These are phyloP conservation scores for Oryzias curvinotus DNA, from an alignment of 2,113 vertebrate species.

Conservation along the genomic window DNA sequence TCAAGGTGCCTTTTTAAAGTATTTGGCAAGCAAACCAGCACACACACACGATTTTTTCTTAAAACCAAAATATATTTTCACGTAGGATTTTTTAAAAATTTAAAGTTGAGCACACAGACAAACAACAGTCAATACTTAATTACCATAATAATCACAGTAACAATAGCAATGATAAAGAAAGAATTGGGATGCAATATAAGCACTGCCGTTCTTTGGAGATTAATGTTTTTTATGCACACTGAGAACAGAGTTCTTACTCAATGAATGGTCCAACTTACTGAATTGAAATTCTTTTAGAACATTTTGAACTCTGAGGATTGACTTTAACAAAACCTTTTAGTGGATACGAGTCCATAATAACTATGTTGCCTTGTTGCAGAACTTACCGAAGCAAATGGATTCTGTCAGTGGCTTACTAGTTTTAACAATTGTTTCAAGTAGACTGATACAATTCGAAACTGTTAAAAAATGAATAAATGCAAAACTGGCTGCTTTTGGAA, in stretches of 20 bases:
- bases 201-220: constrained; percentile 8
- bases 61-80: no score
- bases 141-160: background rate
- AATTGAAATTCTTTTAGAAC: constrained; percentile 28
- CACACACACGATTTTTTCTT: no score
- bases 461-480: background rate
- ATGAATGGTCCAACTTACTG: constrained; percentile 10
- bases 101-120: no score
- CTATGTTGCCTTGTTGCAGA: constrained; percentile 21
- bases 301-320: constrained; percentile 38
- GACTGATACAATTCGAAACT: background rate
- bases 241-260: constrained; percentile 9
- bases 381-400: constrained; percentile 18
- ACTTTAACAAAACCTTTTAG: constrained; percentile 44
- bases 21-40: no score
- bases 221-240: constrained; percentile 22
- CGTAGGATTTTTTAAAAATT: no score
- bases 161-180: background rate
- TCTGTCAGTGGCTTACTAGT: constrained; percentile 24
- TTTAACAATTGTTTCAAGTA: constrained; percentile 22
- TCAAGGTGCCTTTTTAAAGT: no score
- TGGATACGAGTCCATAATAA: constrained; percentile 19
- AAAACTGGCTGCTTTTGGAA: no score
- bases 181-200: constrained; percentile 2
- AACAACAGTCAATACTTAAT: background rate